A percentile compares a stretch with the other conserved stretches of the same genome.
phyloP scores from a whole-genome alignment of 2,888 invertebrate genomes.

The Syrista parreyssii region DNA sequence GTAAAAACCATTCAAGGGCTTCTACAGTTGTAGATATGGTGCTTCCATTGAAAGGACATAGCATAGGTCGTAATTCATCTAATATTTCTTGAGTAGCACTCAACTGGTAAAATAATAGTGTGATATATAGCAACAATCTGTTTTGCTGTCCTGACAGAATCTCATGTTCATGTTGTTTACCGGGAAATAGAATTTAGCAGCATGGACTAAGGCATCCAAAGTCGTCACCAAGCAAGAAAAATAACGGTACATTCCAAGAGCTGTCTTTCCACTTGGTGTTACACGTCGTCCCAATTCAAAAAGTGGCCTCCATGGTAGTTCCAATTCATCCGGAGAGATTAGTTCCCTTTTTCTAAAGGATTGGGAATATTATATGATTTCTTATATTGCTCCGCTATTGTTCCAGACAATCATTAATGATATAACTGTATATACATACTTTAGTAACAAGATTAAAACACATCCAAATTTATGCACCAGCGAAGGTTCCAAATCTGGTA shows the following conservation, averaged over 20 bases:
- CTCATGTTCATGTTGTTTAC: constrained; percentile 63
- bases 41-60: constrained; percentile 79
- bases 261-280: constrained; percentile 70
- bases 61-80: constrained; percentile 81
- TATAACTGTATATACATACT: constrained; percentile 72
- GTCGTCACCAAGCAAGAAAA: constrained; percentile 39
- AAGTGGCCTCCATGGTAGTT: constrained; percentile 87
- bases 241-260: constrained; percentile 71
- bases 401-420: constrained; percentile 27
- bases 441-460: constrained; percentile 77
- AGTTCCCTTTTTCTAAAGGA: constrained; percentile 78
- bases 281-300: constrained; percentile 68
- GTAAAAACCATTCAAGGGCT: constrained; percentile 81
- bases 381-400: background rate
- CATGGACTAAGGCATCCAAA: constrained; percentile 46
- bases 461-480: constrained; percentile 78
- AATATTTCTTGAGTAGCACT: constrained; percentile 87
- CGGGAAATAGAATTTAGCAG: constrained; percentile 57
- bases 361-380: constrained; percentile 10
- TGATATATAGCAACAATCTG: constrained; percentile 21
- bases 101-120: constrained; percentile 74
- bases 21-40: constrained; percentile 69
- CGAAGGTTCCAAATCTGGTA: constrained; percentile 81
- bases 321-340: constrained; percentile 81
- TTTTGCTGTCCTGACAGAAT: constrained; percentile 31